Evolutionary conservation across 2,888 invertebrate species (phyloP), one percentile per base, ranked within the genome.

Genomic region (Pseudococcus viburni): DNA sequence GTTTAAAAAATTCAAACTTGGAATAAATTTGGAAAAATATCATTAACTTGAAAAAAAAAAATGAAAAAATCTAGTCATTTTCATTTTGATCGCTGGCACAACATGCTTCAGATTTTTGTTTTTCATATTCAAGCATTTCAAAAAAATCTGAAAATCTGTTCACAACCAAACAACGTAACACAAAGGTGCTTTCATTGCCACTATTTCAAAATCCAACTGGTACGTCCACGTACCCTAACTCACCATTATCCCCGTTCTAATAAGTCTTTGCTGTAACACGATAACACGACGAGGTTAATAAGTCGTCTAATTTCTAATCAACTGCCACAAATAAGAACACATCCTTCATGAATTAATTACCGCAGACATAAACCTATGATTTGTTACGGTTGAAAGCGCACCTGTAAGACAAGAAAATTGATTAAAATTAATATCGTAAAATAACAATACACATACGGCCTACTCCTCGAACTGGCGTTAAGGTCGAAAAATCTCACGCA

Each of bases 351-450:
- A 80, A 80, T 80, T 80, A 39, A 80, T 80, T 80, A 42, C 42
- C 80, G 80, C 80, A 80, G 42, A 80, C 68, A 42, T 80, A 80
- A 80, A 42, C 80, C 80, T 80, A 80, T 80, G 26, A 80, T 80
- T 80, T 80, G 80, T 42, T 80, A 80, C 42, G 80, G 80, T 80
- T 80, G 80, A 80, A 42, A 80, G 42, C 80, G 42, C 80, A 80
- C 68, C 68, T 73, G 68, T 33, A 33, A 73, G 68, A 73, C 68
- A 73, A 73, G 68, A 73, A 73, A 73, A 73, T 73, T 73, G 68
- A 73, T 73, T 73, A 73, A 26, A 73, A 73, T 73, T 73, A 73
- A 73, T 73, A 73, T 73, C 33, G 26, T 33, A 73, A 73, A 73
- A 73, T 73, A 73, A 73, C 22, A 59, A 51, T 17, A 17, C 59